Percentiles rank a stretch among this genome's conserved stretches.
These are phyloP conservation scores for Drosophila teissieri DNA, from an alignment of 1,140 invertebrate species.

Conservation along the genomic window DNA sequence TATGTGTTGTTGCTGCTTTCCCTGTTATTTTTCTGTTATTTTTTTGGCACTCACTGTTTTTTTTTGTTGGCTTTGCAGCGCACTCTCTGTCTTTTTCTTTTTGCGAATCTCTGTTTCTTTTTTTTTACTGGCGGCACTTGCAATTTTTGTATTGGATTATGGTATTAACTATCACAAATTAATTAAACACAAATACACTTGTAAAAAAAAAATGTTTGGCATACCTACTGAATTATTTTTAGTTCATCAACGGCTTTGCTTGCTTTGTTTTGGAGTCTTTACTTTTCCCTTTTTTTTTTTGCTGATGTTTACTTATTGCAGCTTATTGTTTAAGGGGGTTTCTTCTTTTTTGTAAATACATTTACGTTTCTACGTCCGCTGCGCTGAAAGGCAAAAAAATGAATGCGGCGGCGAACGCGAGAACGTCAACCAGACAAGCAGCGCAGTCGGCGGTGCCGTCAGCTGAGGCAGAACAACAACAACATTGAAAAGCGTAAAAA, in stretches of 20 bases:
- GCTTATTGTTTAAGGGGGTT: not conserved
- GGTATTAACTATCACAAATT: slow-evolving; percentile 35
- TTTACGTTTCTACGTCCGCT: slow-evolving; percentile 53
- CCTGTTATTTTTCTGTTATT: slow-evolving; percentile 35
- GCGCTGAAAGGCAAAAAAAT: slow-evolving; percentile 77
- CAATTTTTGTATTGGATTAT: slow-evolving; percentile 44
- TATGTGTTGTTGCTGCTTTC: slow-evolving; percentile 41
- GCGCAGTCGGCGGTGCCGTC: slow-evolving; percentile 18
- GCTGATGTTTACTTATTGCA: slow-evolving; percentile 5
- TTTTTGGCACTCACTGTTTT: slow-evolving; percentile 60
- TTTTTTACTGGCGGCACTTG: slow-evolving; percentile 62
- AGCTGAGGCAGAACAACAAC: slow-evolving; percentile 28
- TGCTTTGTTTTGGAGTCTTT: not conserved
- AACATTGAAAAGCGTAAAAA: slow-evolving; percentile 14
- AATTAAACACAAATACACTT: slow-evolving; percentile 16
- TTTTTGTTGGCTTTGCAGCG: slow-evolving; percentile 3
- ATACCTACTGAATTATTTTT: slow-evolving; percentile 28
- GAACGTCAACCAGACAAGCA: slow-evolving; percentile 32
- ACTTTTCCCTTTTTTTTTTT: not conserved
- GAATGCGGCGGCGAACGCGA: slow-evolving; percentile 45
- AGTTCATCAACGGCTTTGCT: slow-evolving; percentile 10
- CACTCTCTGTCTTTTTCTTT: slow-evolving; percentile 20
- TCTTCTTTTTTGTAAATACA: slow-evolving; percentile 18
- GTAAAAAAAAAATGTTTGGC: slow-evolving; percentile 11
- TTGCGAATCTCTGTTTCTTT: slow-evolving; percentile 11